These are phyloP conservation scores for Catharus bicknelli DNA, from an alignment of 2,113 vertebrate species.

Conservation along the genomic window DNA sequence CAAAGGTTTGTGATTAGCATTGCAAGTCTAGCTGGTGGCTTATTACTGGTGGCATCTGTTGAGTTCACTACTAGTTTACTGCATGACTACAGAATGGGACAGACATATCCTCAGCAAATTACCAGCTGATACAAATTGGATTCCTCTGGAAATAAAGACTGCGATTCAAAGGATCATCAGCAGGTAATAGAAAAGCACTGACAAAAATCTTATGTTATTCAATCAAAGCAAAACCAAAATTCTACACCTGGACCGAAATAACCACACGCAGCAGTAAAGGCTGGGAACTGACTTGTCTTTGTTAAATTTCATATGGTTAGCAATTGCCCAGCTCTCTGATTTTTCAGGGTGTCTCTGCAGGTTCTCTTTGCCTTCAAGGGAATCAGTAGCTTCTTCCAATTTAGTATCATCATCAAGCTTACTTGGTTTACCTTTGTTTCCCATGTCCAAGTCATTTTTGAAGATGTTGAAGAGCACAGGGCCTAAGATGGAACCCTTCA, in stretches of 20 bases:
- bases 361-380: not conserved
- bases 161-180: not conserved
- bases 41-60: not conserved
- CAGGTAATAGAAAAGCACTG: not conserved
- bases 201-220: not conserved
- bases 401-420: not conserved
- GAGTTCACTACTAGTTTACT: not conserved
- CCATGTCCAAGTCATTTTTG: not conserved
- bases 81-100: not conserved
- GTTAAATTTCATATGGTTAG: not conserved
- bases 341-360: rapidly evolving
- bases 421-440: not conserved
- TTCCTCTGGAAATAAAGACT: not conserved
- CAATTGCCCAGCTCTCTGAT: not conserved
- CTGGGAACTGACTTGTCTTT: not conserved
- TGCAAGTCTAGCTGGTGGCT: not conserved
- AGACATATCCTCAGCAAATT: not conserved
- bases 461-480: not conserved
- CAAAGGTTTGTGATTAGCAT: not conserved
- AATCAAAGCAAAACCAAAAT: not conserved
- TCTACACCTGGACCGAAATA: not conserved
- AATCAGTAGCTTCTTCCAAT: not conserved
- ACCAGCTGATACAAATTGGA: not conserved
- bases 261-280: rapidly evolving
- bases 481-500: not conserved